A percentile compares a stretch with the other conserved stretches of the same genome.
These are phyloP conservation scores for Archips crataeganus DNA, from an alignment of 2,888 invertebrate species.

Conservation along the genomic window DNA sequence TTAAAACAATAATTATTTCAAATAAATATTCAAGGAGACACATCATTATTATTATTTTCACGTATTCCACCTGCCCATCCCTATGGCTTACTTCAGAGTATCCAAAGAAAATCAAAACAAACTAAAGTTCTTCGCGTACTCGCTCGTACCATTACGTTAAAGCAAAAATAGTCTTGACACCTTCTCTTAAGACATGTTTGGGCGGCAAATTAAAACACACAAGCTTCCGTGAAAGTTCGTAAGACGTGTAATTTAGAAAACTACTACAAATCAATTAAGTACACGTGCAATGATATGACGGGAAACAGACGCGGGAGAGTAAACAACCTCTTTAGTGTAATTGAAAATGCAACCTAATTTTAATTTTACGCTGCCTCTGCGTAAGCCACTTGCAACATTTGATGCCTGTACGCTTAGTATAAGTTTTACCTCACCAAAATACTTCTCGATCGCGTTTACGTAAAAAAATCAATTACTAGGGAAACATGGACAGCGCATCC, in stretches of 20 bases:
- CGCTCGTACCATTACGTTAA: slow-evolving; percentile 41
- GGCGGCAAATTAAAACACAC: slow-evolving; percentile 10
- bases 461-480: too few relatives aligned
- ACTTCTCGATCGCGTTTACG: too few relatives aligned
- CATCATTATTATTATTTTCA: neutral
- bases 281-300: slow-evolving; percentile 2
- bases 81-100: slow-evolving; percentile 36
- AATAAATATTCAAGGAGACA: too few relatives aligned
- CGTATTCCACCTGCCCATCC: slow-evolving; percentile 16
- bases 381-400: neutral
- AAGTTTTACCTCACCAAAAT: too few relatives aligned
- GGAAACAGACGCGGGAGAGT: slow-evolving; percentile 4
- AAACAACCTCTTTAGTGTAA: slow-evolving; percentile 6
- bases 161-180: slow-evolving; percentile 20
- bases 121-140: slow-evolving; percentile 42
- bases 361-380: neutral
- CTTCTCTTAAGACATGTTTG: neutral
- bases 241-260: slow-evolving; percentile 26
- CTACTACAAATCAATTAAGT: slow-evolving; percentile 11
- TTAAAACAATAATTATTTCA: too few relatives aligned
- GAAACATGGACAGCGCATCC: too few relatives aligned
- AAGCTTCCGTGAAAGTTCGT: slow-evolving; percentile 36
- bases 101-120: slow-evolving; percentile 47
- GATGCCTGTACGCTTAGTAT: too few relatives aligned
- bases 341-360: slow-evolving; percentile 19